Percentiles rank a stretch among this genome's conserved stretches.
phyloP scores from a whole-genome alignment of 2,888 invertebrate species.

The Diarsia dahlii region DNA sequence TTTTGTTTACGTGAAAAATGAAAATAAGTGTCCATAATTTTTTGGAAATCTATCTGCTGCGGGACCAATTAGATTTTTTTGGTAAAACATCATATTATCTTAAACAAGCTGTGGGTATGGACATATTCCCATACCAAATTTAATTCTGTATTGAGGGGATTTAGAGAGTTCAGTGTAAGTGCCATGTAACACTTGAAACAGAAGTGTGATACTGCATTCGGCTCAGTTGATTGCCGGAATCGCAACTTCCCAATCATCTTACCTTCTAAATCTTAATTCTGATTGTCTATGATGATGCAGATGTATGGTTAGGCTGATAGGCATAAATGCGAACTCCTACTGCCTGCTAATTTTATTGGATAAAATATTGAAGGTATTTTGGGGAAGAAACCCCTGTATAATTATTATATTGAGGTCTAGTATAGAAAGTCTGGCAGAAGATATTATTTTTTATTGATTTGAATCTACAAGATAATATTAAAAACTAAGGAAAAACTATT shows the following conservation, averaged over 20 bases:
- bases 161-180: neutral
- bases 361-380: neutral
- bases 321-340: neutral
- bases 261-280: neutral
- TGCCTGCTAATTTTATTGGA: neutral
- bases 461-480: conserved; percentile 7
- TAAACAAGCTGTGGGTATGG: no score
- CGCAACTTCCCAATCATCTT: neutral
- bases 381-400: neutral
- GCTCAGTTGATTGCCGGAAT: neutral
- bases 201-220: neutral
- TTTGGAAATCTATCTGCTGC: no score
- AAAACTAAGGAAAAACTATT: neutral
- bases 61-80: no score
- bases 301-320: neutral
- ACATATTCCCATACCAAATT: no score
- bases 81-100: no score
- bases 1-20: no score
- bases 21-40: no score
- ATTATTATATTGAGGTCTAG: neutral
- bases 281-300: no score
- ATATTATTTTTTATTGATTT: neutral
- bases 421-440: neutral
- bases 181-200: neutral
- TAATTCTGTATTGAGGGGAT: no score